Evolutionary conservation across 2,113 vertebrate genomes (phyloP), one percentile per base, ranked within the genome.

Genomic region (Etheostoma spectabile): DNA sequence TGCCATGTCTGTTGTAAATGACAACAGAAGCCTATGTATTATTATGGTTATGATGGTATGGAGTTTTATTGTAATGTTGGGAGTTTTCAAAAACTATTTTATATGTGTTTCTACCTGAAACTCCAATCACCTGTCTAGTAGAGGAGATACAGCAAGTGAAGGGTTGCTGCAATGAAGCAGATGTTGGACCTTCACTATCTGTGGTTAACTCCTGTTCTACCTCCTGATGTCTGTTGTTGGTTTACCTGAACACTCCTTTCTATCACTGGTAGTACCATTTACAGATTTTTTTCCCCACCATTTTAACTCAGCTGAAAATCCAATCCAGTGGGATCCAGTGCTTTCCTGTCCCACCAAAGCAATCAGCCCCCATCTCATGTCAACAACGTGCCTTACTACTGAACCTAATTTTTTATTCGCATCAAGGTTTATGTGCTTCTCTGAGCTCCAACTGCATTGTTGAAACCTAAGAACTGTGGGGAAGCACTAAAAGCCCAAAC

Each of bases 341-440:
- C 63, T 75, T 74, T 6, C 38, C 60, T 49, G 55, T 68, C 78
- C 61, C 49, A 82, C 82, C 86, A 86, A 86, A 87, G 75, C 5
- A 2, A 78, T 74, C 79, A 61, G 33, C 71, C 76, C 72, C 53
- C 66, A 11, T 84, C 59, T 79, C 67, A 45, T 63, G 77, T 73
- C n/a, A 33, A 84, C 75, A 55, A 45, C 15, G 90, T 92, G 92
- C 92, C 92, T 93, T 92, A 89, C 86, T 89, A 86, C 86, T 86
- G 89, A 74, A 55, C 61, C 49, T 16, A 6, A 3, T 24, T 1
- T 74, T 53, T 48, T 15, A 49, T 22, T 35, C 6, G 18, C 8
- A 21, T 38, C 8, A 27, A 35, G 72, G 78, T 22, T 67, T 74
- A 67, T 66, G 42, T 70, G 67, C 24, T 22, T 46, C 30, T 30